These are phyloP conservation scores for Oostethus manadensis DNA, from an alignment of 2,113 vertebrate species.

Conservation along the genomic window DNA sequence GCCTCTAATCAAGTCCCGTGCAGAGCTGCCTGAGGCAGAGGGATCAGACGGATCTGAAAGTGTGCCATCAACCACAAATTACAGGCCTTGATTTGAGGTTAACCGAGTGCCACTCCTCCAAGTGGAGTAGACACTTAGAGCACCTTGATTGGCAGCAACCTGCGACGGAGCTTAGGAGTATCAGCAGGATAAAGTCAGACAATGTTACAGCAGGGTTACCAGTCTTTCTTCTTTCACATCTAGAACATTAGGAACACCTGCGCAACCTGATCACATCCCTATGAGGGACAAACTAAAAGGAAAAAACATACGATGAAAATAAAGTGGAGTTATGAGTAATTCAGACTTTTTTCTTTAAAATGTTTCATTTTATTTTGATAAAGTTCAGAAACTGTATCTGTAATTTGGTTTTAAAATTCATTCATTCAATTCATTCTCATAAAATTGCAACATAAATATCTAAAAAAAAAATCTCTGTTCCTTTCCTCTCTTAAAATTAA, in stretches of 20 bases:
- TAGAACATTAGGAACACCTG: neutral
- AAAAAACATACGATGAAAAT: neutral
- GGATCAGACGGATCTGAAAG: slow-evolving; percentile 78
- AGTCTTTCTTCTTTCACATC: no score
- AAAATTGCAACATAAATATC: no score
- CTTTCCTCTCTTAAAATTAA: no score
- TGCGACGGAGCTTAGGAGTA: slow-evolving; percentile 44
- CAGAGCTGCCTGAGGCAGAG: slow-evolving; percentile 70
- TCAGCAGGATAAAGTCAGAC: slow-evolving; percentile 1
- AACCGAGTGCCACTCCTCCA: slow-evolving; percentile 75
- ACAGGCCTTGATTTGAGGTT: slow-evolving; percentile 80
- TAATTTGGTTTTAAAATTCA: no score
- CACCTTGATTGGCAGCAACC: slow-evolving; percentile 66
- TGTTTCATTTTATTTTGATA: no score
- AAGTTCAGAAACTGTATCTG: no score
- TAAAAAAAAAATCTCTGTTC: no score
- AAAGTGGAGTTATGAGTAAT: no score
- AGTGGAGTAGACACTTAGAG: slow-evolving; percentile 73
- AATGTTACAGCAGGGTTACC: neutral
- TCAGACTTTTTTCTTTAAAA: no score
- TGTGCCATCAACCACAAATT: slow-evolving; percentile 82
- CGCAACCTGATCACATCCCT: no score
- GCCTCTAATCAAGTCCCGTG: slow-evolving; percentile 79
- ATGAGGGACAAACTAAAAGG: no score
- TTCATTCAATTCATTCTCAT: no score